Evolutionary conservation across 2,888 invertebrate species (phyloP).

Genomic region (Allygus modestus): DNA sequence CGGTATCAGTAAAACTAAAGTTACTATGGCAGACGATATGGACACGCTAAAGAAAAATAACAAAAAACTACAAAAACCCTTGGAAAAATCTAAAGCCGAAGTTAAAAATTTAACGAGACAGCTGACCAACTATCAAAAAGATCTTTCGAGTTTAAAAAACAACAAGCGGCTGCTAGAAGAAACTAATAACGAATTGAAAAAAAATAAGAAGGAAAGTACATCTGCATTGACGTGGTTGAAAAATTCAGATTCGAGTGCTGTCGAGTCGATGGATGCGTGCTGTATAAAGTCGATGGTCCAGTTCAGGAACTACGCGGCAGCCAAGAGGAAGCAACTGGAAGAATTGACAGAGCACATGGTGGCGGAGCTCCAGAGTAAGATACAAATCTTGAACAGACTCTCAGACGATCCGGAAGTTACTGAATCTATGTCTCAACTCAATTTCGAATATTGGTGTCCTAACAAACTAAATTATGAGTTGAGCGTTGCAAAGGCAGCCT

Average conservation of each 20-base stretch:
- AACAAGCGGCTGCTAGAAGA: conserved; percentile 26
- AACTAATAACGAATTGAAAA: neutral
- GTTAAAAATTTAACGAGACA: conserved; percentile 42
- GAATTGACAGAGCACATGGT: conserved; percentile 6
- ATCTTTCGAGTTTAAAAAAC: conserved; percentile 52
- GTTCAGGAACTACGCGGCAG: conserved; percentile 3
- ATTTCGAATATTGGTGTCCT: conserved; percentile 16
- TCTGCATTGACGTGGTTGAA: neutral
- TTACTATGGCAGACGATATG: conserved; percentile 22
- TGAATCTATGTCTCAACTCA: neutral
- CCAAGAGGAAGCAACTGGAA: conserved; percentile 20
- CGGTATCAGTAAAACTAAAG: conserved; percentile 28
- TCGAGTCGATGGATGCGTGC: neutral
- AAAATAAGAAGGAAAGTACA: conserved; percentile 26
- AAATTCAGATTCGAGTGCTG: neutral
- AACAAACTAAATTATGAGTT: conserved; percentile 34
- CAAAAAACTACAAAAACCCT: conserved; percentile 25
- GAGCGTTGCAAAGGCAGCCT: neutral
- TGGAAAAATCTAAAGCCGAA: conserved; percentile 38
- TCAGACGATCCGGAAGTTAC: conserved; percentile 1
- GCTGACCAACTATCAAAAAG: conserved; percentile 53
- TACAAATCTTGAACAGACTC: neutral
- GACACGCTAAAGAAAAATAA: conserved; percentile 28
- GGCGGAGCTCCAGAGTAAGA: neutral
- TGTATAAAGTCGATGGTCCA: neutral